A percentile compares a stretch with the other conserved stretches of the same genome.
Conservation (phyloP, 2,113 vertebrate species). For the Apodemus sylvaticus region DNA sequence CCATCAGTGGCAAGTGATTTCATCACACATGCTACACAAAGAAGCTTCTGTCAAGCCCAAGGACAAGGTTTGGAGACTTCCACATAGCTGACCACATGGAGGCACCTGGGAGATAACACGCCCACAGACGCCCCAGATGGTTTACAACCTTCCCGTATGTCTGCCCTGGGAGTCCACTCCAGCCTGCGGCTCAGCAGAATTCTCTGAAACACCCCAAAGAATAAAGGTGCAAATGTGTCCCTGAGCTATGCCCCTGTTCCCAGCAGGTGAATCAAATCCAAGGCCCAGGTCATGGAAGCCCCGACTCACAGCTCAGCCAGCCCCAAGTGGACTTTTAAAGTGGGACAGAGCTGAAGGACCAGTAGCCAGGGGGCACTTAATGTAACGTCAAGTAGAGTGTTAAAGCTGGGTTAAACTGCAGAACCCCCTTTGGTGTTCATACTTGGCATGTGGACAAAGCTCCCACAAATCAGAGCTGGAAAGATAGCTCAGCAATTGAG, state of each 20-base stretch:
- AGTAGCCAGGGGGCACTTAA: not conserved
- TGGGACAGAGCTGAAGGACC: too few relatives aligned
- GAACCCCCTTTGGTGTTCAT: not conserved
- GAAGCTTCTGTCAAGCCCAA: not conserved
- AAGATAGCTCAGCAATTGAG: too few relatives aligned
- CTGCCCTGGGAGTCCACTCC: too few relatives aligned
- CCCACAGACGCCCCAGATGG: not conserved
- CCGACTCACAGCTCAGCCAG: not conserved
- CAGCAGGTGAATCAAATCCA: not conserved
- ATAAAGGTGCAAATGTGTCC: not conserved
- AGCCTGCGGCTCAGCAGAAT: not conserved
- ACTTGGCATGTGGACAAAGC: not conserved
- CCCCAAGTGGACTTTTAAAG: not conserved
- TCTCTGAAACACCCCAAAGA: not conserved
- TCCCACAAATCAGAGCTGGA: not conserved
- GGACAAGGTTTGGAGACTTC: not conserved
- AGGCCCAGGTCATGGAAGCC: not conserved
- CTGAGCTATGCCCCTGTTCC: not conserved
- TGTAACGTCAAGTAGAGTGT: not conserved
- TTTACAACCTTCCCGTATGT: rapidly evolving
- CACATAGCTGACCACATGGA: not conserved
- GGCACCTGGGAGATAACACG: not conserved
- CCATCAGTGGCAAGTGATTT: not conserved
- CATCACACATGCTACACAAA: not conserved
- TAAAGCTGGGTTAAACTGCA: too few relatives aligned